Conservation (phyloP, 2,888 invertebrate species). For the Lampropteryx suffumata region DNA sequence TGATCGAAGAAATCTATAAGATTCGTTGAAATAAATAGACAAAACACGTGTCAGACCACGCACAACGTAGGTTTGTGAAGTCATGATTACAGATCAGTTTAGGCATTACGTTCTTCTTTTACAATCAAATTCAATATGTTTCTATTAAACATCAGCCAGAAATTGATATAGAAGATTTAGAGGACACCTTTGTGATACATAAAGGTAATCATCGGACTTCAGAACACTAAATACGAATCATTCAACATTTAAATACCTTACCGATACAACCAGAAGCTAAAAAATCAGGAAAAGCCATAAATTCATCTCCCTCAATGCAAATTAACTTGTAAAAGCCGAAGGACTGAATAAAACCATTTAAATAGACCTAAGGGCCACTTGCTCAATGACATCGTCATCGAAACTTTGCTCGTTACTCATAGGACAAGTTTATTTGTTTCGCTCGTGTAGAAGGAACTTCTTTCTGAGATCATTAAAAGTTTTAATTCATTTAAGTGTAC, state of each 20-base stretch:
- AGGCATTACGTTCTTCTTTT: no score
- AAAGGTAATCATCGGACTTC: no score
- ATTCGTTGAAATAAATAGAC: no score
- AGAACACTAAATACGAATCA: no score
- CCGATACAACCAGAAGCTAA: background rate
- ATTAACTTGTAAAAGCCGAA: slow-evolving; percentile 38
- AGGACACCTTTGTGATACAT: no score
- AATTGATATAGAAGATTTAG: no score
- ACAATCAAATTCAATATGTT: no score
- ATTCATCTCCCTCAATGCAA: slow-evolving; percentile 23
- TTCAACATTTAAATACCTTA: background rate
- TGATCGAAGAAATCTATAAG: no score
- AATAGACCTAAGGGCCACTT: slow-evolving; percentile 24
- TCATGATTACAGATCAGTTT: no score
- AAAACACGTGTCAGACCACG: no score
- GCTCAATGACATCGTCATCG: slow-evolving; percentile 36
- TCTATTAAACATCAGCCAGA: no score
- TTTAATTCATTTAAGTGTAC: slow-evolving; percentile 51
- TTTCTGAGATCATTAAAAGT: slow-evolving; percentile 55
- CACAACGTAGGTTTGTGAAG: no score
- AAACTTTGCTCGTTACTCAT: slow-evolving; percentile 46
- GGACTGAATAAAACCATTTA: slow-evolving; percentile 35
- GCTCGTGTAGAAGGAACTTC: slow-evolving; percentile 39
- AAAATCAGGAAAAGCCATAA: slow-evolving; percentile 10
- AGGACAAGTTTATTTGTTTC: slow-evolving; percentile 52